phyloP scores from a whole-genome alignment of 2,797 vertebrate species.

The Tachyglossus aculeatus region DNA sequence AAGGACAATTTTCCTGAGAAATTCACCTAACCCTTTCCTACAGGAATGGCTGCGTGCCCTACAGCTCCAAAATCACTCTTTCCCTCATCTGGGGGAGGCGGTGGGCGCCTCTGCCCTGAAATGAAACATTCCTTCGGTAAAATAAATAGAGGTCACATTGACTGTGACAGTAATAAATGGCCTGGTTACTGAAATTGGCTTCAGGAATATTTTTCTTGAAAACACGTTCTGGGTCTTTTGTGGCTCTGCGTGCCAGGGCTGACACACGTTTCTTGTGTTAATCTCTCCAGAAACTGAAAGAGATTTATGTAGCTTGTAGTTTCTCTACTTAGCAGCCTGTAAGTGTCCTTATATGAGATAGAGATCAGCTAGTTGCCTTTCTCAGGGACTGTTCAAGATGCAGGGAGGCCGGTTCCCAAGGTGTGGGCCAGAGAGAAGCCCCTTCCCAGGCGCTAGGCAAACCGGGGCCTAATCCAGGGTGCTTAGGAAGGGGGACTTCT shows the following conservation, averaged over 20 bases:
- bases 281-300: neutral
- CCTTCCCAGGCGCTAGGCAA: too few species aligned
- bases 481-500: too few species aligned
- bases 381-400: too few species aligned
- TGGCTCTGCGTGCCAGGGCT: neutral
- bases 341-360: neutral
- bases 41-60: neutral
- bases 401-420: too few species aligned
- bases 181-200: conserved; percentile 5
- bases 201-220: conserved; percentile 32
- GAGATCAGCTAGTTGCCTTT: neutral
- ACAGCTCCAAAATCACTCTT: neutral
- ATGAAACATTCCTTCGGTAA: neutral
- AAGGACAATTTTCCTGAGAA: too few species aligned
- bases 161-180: conserved; percentile 9
- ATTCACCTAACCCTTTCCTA: neutral
- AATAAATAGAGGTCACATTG: conserved; percentile 3
- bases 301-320: neutral
- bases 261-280: neutral
- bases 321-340: neutral
- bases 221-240: neutral
- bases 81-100: neutral
- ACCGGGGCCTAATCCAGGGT: too few species aligned
- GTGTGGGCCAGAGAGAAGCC: too few species aligned
- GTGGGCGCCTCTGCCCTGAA: neutral